Evolutionary conservation across 2,797 vertebrate genomes (phyloP).

Genomic region (Anas acuta): DNA sequence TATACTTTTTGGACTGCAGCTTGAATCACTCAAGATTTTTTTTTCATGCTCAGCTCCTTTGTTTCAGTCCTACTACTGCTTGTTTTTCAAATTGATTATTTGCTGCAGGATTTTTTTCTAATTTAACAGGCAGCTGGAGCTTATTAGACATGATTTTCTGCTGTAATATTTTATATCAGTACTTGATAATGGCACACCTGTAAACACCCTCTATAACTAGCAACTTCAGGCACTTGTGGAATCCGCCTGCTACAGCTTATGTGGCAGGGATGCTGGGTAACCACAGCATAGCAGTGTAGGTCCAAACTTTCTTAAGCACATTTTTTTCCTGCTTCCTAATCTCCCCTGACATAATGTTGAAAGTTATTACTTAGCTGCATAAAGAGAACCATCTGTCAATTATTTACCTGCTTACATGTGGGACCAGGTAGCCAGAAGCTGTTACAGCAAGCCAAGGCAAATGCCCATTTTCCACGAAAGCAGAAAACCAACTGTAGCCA

Average conservation of each 20-base stretch:
- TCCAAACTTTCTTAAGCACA: not conserved
- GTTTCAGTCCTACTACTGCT: not conserved
- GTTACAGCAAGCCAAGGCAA: not conserved
- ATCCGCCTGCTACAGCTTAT: not conserved
- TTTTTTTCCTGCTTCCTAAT: conserved; percentile 34
- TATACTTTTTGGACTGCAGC: not conserved
- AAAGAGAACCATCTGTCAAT: conserved; percentile 64
- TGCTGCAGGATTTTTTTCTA: conserved; percentile 38
- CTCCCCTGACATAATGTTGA: conserved; percentile 53
- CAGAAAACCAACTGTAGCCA: not conserved
- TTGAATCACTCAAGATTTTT: not conserved
- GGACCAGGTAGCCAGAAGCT: conserved; percentile 38
- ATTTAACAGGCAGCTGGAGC: conserved; percentile 57
- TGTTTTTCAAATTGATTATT: not conserved
- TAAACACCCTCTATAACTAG: conserved; percentile 64
- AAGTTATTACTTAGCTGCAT: conserved; percentile 66
- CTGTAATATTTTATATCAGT: conserved; percentile 46
- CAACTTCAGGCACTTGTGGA: not conserved
- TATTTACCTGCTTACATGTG: conserved; percentile 57
- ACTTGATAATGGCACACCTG: conserved; percentile 55
- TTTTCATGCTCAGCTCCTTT: not conserved
- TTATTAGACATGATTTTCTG: conserved; percentile 27
- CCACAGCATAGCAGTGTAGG: accelerated
- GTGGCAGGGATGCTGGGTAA: not conserved
- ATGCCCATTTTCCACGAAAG: not conserved